phyloP scores from a whole-genome alignment of 2,113 vertebrate species.

The Athene noctua region DNA sequence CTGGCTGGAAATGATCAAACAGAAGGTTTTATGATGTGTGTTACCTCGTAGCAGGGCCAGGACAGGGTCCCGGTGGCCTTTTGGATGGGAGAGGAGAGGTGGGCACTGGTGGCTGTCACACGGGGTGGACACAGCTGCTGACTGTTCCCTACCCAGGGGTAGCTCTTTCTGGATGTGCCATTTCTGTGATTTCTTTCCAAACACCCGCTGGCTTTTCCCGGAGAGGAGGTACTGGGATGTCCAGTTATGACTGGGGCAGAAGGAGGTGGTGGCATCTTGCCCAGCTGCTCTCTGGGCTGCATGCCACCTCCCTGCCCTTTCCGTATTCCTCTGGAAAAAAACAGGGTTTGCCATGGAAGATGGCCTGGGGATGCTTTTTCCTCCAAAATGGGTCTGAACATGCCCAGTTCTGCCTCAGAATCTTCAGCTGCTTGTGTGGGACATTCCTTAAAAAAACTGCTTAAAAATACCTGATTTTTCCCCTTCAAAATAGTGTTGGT shows the following conservation, averaged over 20 bases:
- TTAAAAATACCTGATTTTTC: neutral
- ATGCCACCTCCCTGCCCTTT: neutral
- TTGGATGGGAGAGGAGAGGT: neutral
- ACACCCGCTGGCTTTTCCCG: neutral
- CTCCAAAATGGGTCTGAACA: neutral
- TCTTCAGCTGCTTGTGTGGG: neutral
- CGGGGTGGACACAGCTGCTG: neutral
- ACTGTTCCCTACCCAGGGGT: neutral
- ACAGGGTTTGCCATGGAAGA: neutral
- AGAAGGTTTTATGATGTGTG: neutral
- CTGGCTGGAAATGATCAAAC: neutral
- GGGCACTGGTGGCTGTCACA: neutral
- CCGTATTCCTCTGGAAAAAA: neutral
- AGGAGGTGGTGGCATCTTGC: neutral
- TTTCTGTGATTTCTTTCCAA: neutral
- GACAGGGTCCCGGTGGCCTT: neutral
- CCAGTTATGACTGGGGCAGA: neutral
- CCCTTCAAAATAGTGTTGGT: neutral
- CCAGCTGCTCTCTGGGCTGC: neutral
- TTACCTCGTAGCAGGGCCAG: neutral
- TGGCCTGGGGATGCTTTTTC: neutral
- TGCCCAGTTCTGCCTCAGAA: neutral
- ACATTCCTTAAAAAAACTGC: neutral
- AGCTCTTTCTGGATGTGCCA: neutral
- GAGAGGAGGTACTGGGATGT: neutral